Conservation (phyloP, 2,888 invertebrate genomes). For the Amphipyra tragopoginis region DNA sequence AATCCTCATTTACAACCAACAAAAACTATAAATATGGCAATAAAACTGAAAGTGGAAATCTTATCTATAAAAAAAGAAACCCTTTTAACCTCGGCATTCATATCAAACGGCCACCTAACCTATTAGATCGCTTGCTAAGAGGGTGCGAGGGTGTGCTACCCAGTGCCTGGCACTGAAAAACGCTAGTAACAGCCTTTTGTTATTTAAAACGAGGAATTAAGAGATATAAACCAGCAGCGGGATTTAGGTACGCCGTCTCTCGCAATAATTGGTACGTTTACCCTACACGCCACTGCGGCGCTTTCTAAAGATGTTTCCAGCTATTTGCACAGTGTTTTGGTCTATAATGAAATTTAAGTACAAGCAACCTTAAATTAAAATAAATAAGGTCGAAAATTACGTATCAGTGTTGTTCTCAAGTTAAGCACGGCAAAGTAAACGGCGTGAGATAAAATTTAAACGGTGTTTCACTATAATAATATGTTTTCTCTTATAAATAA, state of each 20-base stretch:
- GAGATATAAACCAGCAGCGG: conserved; percentile 62
- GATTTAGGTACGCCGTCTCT: conserved; percentile 64
- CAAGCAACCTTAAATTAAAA: conserved; percentile 18
- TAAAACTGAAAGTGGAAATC: conserved; percentile 53
- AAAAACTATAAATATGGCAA: conserved; percentile 49
- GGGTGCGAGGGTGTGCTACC: conserved; percentile 72
- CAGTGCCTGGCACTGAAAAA: conserved; percentile 79
- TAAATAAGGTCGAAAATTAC: conserved; percentile 31
- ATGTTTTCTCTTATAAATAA: conserved; percentile 26
- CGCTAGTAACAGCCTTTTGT: conserved; percentile 80
- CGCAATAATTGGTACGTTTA: conserved; percentile 70
- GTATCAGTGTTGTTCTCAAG: conserved; percentile 4
- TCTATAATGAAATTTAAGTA: conserved; percentile 22
- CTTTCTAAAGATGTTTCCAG: conserved; percentile 50
- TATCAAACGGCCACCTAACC: conserved; percentile 65
- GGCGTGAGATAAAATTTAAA: conserved; percentile 31
- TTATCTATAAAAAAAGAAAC: conserved; percentile 55
- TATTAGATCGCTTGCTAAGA: conserved; percentile 70
- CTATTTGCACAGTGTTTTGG: conserved; percentile 51
- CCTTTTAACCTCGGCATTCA: conserved; percentile 54
- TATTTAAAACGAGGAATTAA: conserved; percentile 82
- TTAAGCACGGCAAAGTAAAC: conserved; percentile 13
- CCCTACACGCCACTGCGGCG: conserved; percentile 57
- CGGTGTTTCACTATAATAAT: conserved; percentile 16
- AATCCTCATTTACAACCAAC: conserved; percentile 17